These are phyloP conservation scores for Hydrotaea diabolus DNA, from an alignment of 2,888 invertebrate species.

Conservation along the genomic window DNA sequence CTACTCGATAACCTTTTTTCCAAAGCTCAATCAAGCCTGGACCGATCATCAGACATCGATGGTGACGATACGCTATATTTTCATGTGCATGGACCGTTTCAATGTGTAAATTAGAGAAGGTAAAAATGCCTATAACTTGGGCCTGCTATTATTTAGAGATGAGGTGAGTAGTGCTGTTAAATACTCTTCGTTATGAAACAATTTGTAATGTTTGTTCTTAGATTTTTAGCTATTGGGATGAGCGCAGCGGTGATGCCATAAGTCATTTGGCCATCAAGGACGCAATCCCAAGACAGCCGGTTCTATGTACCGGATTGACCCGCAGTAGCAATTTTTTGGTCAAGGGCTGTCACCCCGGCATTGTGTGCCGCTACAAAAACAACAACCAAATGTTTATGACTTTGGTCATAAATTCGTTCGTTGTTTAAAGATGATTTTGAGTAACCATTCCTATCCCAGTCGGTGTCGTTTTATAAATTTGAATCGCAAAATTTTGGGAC, in stretches of 20 bases:
- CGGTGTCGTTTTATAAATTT: slow-evolving; percentile 98
- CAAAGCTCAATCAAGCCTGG: slow-evolving; percentile 98
- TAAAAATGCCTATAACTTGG: slow-evolving; percentile 99
- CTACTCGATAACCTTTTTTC: slow-evolving; percentile 98
- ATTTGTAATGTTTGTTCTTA: slow-evolving; percentile 75
- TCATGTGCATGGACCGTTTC: slow-evolving; percentile 99
- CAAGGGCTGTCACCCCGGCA: too few relatives aligned
- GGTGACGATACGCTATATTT: slow-evolving; percentile 99
- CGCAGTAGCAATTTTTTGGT: too few relatives aligned
- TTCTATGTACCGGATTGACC: too few relatives aligned
- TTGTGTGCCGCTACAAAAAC: too few relatives aligned
- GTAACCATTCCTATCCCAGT: slow-evolving; percentile 97
- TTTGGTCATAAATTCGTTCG: slow-evolving; percentile 95
- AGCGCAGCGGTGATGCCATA: slow-evolving; percentile 97
- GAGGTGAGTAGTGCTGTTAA: slow-evolving; percentile 84
- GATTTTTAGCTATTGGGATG: slow-evolving; percentile 97
- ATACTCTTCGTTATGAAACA: too few relatives aligned
- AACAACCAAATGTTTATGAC: too few relatives aligned
- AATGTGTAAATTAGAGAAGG: slow-evolving; percentile 99
- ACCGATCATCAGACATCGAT: slow-evolving; percentile 99
- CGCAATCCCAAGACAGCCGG: too few relatives aligned
- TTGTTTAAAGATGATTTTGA: slow-evolving; percentile 99
- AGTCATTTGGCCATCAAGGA: slow-evolving; percentile 98
- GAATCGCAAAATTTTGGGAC: slow-evolving; percentile 99
- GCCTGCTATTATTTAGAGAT: slow-evolving; percentile 98